phyloP scores from a whole-genome alignment of 1,140 invertebrate genomes.

The Conus betulinus region DNA sequence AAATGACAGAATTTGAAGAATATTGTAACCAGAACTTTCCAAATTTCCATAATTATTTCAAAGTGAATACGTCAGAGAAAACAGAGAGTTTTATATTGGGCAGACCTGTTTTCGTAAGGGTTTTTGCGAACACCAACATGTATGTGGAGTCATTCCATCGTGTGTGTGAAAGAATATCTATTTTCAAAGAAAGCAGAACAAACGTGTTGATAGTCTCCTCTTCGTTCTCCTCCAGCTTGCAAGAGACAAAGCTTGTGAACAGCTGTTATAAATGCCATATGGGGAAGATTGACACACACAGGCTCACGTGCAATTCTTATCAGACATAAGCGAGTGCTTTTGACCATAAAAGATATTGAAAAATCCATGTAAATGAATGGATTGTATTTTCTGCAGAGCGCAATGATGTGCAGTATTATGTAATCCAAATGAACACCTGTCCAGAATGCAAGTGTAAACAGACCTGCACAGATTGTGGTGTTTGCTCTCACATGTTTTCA shows the following conservation, averaged over 20 bases:
- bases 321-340: neutral
- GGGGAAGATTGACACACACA: constrained; percentile 10
- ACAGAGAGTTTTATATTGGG: neutral
- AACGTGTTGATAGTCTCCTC: neutral
- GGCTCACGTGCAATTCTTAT: neutral
- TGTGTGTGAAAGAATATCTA: neutral
- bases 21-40: neutral
- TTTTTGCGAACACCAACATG: neutral
- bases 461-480: too few relatives aligned
- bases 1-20: neutral
- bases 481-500: too few relatives aligned
- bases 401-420: too few relatives aligned
- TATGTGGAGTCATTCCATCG: neutral
- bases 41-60: neutral
- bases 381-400: neutral
- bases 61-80: neutral
- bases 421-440: too few relatives aligned
- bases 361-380: neutral
- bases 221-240: neutral
- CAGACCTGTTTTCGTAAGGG: neutral
- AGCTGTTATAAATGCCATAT: neutral
- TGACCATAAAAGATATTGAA: neutral
- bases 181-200: neutral
- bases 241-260: neutral
- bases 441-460: too few relatives aligned